These are phyloP conservation scores for Geococcyx californianus DNA, from an alignment of 2,113 vertebrate species.

Conservation along the genomic window DNA sequence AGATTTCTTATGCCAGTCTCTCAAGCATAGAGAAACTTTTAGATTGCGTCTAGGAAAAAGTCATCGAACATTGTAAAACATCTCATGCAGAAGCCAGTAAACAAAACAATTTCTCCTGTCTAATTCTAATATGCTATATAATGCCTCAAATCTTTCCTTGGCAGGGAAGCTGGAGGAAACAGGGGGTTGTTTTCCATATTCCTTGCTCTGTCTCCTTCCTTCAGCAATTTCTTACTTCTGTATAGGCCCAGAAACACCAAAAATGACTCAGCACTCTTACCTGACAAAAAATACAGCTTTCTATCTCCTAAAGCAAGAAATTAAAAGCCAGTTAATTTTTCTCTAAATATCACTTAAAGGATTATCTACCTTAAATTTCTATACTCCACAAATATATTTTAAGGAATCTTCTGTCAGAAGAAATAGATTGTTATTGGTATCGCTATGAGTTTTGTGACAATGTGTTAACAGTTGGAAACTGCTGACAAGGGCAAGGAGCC, in stretches of 20 bases:
- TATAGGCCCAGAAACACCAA: neutral
- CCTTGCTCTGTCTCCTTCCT: neutral
- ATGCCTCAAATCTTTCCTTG: slow-evolving; percentile 17
- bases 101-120: slow-evolving; percentile 13
- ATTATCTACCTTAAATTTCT: neutral
- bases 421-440: neutral
- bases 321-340: neutral
- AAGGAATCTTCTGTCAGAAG: neutral
- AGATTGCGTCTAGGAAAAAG: neutral
- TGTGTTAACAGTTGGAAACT: neutral
- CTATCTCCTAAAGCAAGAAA: neutral
- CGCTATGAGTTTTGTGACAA: neutral
- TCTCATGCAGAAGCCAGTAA: slow-evolving; percentile 20
- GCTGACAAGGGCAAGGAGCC: neutral
- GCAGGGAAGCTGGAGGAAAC: neutral
- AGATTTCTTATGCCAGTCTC: slow-evolving; percentile 15
- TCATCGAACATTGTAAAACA: neutral
- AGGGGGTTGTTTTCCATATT: neutral
- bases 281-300: neutral
- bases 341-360: neutral
- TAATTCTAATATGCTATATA: neutral
- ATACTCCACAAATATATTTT: neutral
- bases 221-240: neutral
- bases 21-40: neutral
- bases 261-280: neutral